Evolutionary conservation across 1,140 invertebrate species (phyloP), one percentile per base, ranked within the genome.

Genomic region (Akabosia matsudoensis): DNA sequence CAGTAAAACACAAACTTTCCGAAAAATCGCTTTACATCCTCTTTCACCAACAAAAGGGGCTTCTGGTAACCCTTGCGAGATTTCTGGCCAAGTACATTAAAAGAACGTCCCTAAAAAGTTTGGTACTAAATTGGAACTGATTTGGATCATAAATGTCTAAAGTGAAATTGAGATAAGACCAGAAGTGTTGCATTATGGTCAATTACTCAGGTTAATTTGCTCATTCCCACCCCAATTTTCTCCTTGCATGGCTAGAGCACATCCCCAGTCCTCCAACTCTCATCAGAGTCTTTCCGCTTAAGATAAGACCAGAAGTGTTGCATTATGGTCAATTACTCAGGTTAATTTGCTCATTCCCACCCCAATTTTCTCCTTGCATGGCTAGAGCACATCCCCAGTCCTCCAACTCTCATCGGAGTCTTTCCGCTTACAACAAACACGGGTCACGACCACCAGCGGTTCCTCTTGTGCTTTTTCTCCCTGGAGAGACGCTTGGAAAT

Each of bases 191-290:
- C 61, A 28, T 28, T 67, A 67, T 67, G 61, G 61, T 67, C 61
- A 67, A 67, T 67, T 67, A 67, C 61, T 67, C 61, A 67, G 61
- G 61, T 67, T 67, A 67, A 67, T 67, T 67, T 67, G 61, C 61
- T 67, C 61, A 30, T 67, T 67, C n/a, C 30, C 54, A 56, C 54
- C 54, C 54, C 54, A 56, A 56, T 56, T 56, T 56, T 56, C 54
- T 22, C 24, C 54, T 56, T 24, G 54, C 54, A 16, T 56, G 10
- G 54, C 54, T 22, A 24, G 13, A 16, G 24, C 54, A 24, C 37
- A 45, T 45, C 37, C 7, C n/a, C n/a, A n/a, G n/a, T n/a, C n/a
- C n/a, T n/a, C n/a, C 37, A 45, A 45, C 7, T 10, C 37, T 45
- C 37, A 45, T 45, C 37, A 18, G 18, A 45, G 18, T n/a, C n/a